Evolutionary conservation across 2,888 invertebrate genomes (phyloP).

Genomic region (Syrista parreyssii): DNA sequence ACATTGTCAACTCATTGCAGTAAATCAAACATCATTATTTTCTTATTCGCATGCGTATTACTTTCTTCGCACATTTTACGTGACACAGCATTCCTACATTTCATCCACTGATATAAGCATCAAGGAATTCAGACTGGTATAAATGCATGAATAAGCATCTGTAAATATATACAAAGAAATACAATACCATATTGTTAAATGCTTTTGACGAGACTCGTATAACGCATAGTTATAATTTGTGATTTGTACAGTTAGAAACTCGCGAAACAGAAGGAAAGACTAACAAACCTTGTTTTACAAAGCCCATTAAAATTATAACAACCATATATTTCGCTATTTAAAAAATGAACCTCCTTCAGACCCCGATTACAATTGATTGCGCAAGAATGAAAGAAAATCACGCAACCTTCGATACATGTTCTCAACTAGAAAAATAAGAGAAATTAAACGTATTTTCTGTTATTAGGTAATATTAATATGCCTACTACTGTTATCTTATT

Average conservation of each 20-base stretch:
- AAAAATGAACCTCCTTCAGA: not conserved
- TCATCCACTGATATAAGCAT: not conserved
- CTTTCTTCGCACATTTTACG: not conserved
- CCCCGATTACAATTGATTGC: not conserved
- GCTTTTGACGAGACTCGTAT: not conserved
- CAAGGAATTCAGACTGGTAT: not conserved
- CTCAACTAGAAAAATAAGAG: not conserved
- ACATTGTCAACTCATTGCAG: not conserved
- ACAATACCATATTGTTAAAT: not conserved
- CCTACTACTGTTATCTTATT: slow-evolving; percentile 13
- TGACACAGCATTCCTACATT: not conserved
- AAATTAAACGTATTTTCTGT: not conserved
- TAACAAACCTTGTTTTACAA: not conserved
- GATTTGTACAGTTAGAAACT: not conserved
- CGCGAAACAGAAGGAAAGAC: no score
- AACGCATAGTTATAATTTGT: not conserved
- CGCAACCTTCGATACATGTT: not conserved
- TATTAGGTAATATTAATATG: slow-evolving; percentile 9
- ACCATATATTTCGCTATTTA: not conserved
- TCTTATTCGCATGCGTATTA: not conserved
- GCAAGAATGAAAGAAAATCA: not conserved
- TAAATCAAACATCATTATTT: not conserved
- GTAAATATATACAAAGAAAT: not conserved
- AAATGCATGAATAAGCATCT: not conserved
- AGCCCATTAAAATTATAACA: not conserved